phyloP scores from a whole-genome alignment of 2,113 vertebrate species.

The Dromiciops gliroides region DNA sequence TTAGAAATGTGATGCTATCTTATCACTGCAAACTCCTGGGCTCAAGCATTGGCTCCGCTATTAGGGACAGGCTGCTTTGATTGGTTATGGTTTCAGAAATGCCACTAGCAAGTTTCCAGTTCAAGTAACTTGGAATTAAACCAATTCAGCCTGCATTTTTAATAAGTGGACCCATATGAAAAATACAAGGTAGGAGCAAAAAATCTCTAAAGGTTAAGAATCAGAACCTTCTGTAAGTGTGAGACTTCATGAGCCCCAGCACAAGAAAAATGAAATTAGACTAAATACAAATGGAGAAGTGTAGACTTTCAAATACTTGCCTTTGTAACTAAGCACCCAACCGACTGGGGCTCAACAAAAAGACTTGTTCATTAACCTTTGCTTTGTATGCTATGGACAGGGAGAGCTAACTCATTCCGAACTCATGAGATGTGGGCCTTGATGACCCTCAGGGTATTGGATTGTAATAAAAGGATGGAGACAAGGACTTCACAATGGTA shows the following conservation, averaged over 20 bases:
- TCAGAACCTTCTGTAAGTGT: background rate
- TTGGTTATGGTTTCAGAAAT: background rate
- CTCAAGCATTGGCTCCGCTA: background rate
- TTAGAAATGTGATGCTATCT: background rate
- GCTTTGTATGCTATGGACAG: background rate
- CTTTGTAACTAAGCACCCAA: background rate
- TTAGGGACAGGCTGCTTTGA: background rate
- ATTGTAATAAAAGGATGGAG: constrained; percentile 12
- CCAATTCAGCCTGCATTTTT: background rate
- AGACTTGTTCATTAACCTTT: background rate
- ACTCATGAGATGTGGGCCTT: background rate
- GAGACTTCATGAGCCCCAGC: background rate
- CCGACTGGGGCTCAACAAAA: background rate
- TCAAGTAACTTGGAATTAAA: background rate
- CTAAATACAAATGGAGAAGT: background rate
- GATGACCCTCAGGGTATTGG: background rate
- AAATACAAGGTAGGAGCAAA: background rate
- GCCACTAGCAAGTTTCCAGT: background rate
- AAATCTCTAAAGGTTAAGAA: background rate
- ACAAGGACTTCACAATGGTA: background rate
- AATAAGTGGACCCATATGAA: background rate
- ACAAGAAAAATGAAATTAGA: background rate
- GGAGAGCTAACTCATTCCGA: background rate
- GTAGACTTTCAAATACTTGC: background rate
- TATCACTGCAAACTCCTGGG: background rate